Evolutionary conservation across 2,113 vertebrate species (phyloP).

Genomic region (Cyanoliseus patagonus): DNA sequence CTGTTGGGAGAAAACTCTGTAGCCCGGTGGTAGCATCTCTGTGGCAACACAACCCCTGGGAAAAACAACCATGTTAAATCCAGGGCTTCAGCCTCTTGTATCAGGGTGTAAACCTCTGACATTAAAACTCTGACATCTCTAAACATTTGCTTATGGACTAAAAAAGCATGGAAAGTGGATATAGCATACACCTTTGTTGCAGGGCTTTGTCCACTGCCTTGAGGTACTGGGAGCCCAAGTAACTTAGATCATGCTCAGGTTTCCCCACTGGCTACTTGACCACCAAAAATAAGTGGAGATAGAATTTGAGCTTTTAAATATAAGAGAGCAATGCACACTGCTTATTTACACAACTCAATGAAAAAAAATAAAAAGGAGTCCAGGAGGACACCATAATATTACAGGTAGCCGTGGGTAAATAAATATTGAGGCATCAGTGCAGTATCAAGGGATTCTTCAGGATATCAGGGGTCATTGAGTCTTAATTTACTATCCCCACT

Average conservation of each 20-base stretch:
- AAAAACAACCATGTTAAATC: background rate
- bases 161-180: background rate
- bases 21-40: background rate
- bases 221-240: background rate
- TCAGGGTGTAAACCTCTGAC: background rate
- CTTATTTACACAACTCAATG: background rate
- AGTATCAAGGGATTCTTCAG: background rate
- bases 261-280: accelerated
- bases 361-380: background rate
- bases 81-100: background rate
- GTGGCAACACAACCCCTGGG: background rate
- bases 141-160: accelerated
- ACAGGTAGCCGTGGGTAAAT: background rate
- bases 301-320: background rate
- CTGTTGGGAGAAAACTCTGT: background rate
- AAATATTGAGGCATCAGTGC: background rate
- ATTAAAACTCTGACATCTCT: background rate
- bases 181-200: background rate
- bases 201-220: background rate
- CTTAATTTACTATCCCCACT: background rate
- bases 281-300: background rate
- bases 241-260: background rate
- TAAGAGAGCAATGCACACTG: background rate
- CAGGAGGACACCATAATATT: accelerated
- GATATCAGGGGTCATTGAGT: background rate